These are phyloP conservation scores for Rhodophaea formosa DNA, from an alignment of 2,888 invertebrate species.

Conservation along the genomic window DNA sequence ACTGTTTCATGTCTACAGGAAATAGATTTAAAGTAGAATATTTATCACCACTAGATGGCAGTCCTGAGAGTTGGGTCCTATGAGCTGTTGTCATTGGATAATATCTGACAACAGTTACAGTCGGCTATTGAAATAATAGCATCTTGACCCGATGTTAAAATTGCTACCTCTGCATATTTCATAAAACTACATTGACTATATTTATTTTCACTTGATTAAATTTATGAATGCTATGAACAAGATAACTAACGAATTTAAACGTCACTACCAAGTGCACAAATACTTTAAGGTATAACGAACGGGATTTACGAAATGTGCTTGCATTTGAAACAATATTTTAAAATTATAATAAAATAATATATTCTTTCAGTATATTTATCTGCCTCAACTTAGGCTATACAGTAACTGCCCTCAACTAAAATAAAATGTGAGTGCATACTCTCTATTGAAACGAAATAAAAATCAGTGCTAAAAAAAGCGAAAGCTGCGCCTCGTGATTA, in stretches of 20 bases:
- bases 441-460: too few species aligned
- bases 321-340: not conserved
- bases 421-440: too few species aligned
- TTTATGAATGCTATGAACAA: not conserved
- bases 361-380: not conserved
- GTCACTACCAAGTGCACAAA: not conserved
- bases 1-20: not conserved
- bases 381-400: not conserved
- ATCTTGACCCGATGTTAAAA: too few species aligned
- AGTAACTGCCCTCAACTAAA: too few species aligned
- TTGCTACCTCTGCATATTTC: too few species aligned
- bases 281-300: not conserved
- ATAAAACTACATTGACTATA: not conserved
- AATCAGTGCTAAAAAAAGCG: too few species aligned
- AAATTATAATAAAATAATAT: not conserved
- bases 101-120: too few species aligned
- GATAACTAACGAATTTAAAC: slow-evolving; percentile 1
- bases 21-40: not conserved
- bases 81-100: too few species aligned
- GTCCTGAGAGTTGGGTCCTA: too few species aligned
- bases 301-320: not conserved
- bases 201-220: not conserved
- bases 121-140: too few species aligned
- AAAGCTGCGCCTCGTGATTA: too few species aligned
- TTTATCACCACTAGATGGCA: too few species aligned